Base-by-base conservation (phyloP, 1,140 invertebrate genomes). In the Parapsyche elsis region DNA sequence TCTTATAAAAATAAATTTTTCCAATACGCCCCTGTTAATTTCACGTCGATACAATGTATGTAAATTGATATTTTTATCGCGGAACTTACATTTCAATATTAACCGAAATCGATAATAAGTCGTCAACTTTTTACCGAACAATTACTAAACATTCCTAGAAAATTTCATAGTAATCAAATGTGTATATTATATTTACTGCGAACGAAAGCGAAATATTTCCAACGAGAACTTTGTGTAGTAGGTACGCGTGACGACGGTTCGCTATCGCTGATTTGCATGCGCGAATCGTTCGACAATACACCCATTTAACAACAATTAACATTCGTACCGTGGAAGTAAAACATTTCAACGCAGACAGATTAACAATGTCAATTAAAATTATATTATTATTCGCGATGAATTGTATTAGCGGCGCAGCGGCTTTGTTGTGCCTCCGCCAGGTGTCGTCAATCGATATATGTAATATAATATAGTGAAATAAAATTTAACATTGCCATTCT, bases 291-390 rank as follows among this genome's bases (percentile, higher is more conserved):
- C 30, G 30, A 38, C 57, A 19, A 61, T 19, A 61, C 57, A 61
- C n/a, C 57, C 16, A 61, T 61, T 61, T 38, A 38, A 53, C 49
- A 30, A 26, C 14, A 30, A 67, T 67, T 67, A 26, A 67, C 64
- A 23, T 67, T 67, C 30, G 30, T 53, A 21, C 23, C 64, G 64
- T 67, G 64, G 21, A 26, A 67, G 64, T 67, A 67, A 67, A 67
- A 30, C 24, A 23, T 67, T 23, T 12, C 59, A 67, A 26, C 24
- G 24, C 64, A 10, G 24, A 67, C 64, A 67, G 24, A 67, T 67
- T 67, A 67, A 67, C 64, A 67, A 67, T 67, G 64, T 67, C 64
- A 67, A 67, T 67, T 67, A 67, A 67, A 67, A 67, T 67, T 67
- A 30, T 67, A 67, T 67, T 67, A 67, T 30, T 38, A 38, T 38